Evolutionary conservation across 2,113 vertebrate genomes (phyloP).

Genomic region (Megaceryle torquata): DNA sequence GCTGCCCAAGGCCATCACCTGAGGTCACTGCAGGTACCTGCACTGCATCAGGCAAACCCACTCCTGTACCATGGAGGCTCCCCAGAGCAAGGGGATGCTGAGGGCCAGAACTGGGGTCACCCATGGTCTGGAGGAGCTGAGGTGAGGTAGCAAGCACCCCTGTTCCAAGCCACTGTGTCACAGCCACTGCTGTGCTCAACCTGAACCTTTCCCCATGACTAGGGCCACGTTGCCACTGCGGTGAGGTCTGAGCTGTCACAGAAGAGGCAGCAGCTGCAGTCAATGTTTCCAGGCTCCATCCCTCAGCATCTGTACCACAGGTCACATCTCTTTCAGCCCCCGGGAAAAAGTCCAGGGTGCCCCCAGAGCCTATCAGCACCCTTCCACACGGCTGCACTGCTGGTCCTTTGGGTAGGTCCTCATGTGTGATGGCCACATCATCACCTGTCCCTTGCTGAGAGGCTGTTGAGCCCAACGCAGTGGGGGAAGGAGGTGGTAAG

Average conservation of each 20-base stretch:
- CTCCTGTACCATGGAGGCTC: fast-evolving
- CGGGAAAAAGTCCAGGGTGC: fast-evolving
- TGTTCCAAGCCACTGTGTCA: too few relatives aligned
- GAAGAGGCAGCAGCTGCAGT: fast-evolving
- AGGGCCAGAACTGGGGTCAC: neutral
- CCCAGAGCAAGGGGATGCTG: fast-evolving
- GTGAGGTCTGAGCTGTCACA: fast-evolving
- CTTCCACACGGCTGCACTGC: neutral
- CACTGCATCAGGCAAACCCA: fast-evolving
- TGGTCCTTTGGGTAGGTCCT: fast-evolving
- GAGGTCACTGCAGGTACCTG: neutral
- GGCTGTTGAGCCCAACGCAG: fast-evolving
- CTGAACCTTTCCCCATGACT: fast-evolving
- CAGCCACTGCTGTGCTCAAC: too few relatives aligned
- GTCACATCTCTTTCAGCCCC: fast-evolving
- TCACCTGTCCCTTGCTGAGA: fast-evolving
- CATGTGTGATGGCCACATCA: fast-evolving
- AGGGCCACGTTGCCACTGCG: fast-evolving
- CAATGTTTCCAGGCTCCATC: fast-evolving
- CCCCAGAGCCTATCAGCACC: fast-evolving
- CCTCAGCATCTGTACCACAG: fast-evolving
- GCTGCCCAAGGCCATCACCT: neutral
- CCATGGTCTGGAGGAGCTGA: fast-evolving
- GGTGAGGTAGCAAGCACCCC: neutral
- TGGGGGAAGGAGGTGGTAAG: neutral